Evolutionary conservation across 2,113 vertebrate species (phyloP).

Genomic region (Dendrocopos noguchii): DNA sequence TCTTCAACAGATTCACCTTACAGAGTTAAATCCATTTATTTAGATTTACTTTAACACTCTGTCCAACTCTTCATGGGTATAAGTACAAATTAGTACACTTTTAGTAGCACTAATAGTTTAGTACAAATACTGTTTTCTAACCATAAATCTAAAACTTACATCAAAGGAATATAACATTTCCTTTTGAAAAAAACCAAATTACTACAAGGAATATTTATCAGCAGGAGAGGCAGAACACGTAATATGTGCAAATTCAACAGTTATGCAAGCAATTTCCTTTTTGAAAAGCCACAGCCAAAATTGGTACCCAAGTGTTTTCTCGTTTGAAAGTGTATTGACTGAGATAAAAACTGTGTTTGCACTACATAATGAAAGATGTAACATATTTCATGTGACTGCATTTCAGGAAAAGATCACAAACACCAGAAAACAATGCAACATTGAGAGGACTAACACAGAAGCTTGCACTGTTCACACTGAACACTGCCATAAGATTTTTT

Average conservation of each 20-base stretch:
- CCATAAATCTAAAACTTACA: neutral
- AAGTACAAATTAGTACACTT: neutral
- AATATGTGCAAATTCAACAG: neutral
- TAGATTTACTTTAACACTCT: neutral
- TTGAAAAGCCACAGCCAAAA: neutral
- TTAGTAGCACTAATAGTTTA: neutral
- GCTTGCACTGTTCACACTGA: neutral
- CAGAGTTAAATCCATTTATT: neutral
- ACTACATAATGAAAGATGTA: neutral
- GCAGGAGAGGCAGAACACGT: neutral
- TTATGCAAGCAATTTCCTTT: neutral
- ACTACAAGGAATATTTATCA: neutral
- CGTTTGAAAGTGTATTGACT: neutral
- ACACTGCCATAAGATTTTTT: neutral
- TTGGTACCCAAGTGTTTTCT: neutral
- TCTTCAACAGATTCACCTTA: neutral
- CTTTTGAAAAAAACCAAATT: neutral
- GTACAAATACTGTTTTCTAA: neutral
- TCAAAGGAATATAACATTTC: neutral
- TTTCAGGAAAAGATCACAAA: neutral
- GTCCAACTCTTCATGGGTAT: neutral
- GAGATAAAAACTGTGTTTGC: neutral
- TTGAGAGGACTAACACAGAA: neutral
- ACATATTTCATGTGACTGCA: neutral
- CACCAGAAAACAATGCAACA: neutral